Evolutionary conservation across 2,797 vertebrate species (phyloP).

Genomic region (Glyptemys insculpta): DNA sequence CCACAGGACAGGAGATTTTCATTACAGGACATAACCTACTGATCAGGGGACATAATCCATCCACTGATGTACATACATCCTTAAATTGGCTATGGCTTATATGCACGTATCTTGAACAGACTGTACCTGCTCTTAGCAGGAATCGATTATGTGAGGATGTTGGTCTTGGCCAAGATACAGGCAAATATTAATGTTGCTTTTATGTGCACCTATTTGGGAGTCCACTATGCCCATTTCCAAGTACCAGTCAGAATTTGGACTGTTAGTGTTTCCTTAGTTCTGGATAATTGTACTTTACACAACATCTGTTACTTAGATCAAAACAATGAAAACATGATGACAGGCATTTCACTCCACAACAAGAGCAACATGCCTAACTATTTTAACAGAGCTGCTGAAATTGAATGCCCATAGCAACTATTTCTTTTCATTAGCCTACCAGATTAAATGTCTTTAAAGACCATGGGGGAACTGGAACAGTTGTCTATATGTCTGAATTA

Average conservation of each 20-base stretch:
- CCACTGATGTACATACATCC: not conserved
- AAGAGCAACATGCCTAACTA: not conserved
- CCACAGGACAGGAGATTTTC: not conserved
- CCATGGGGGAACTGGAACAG: not conserved
- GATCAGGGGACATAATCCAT: not conserved
- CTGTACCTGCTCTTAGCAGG: not conserved
- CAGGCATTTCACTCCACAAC: not conserved
- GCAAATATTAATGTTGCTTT: not conserved
- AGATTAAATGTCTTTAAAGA: constrained; percentile 15
- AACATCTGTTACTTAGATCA: not conserved
- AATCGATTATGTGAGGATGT: not conserved
- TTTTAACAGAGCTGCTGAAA: not conserved
- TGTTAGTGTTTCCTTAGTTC: not conserved
- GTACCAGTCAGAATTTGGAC: not conserved
- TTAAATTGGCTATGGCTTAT: not conserved
- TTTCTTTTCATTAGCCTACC: not conserved
- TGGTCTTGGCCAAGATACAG: not conserved
- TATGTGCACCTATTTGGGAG: not conserved
- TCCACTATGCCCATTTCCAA: not conserved
- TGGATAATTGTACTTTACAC: not conserved
- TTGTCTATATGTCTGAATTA: not conserved
- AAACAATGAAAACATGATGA: not conserved
- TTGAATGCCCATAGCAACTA: not conserved
- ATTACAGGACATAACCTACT: not conserved
- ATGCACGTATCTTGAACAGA: not conserved